These are phyloP conservation scores for Allophyes oxyacanthae DNA, from an alignment of 2,888 invertebrate species.

Conservation along the genomic window DNA sequence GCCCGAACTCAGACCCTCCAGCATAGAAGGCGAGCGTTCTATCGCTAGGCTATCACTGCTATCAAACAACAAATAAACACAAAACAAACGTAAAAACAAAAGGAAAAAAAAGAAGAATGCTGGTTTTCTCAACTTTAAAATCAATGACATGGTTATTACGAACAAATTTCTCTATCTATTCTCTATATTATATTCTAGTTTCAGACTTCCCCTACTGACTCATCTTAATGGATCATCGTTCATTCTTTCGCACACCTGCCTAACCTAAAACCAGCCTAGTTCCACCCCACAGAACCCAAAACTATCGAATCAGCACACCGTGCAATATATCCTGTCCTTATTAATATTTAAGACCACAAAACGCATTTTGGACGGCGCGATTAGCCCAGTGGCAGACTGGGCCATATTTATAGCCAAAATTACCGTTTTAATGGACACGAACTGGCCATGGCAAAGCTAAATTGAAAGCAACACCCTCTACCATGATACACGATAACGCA, in stretches of 20 bases:
- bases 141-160: too few species aligned
- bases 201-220: too few species aligned
- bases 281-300: conserved; percentile 15
- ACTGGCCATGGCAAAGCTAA: conserved; percentile 61
- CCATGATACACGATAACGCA: conserved; percentile 51
- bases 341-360: conserved; percentile 62
- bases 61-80: too few species aligned
- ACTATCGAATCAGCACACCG: conserved; percentile 43
- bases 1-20: too few species aligned
- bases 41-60: too few species aligned
- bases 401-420: conserved; percentile 67
- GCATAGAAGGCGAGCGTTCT: too few species aligned
- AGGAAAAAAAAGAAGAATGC: too few species aligned
- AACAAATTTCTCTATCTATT: too few species aligned
- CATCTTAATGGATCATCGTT: too few species aligned
- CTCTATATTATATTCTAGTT: too few species aligned
- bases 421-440: conserved; percentile 67
- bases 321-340: conserved; percentile 50
- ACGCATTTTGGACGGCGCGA: conserved; percentile 60
- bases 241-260: background rate
- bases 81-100: too few species aligned
- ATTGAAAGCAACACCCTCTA: conserved; percentile 63
- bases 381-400: conserved; percentile 58
- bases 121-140: too few species aligned
- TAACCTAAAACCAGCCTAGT: conserved; percentile 24